A percentile compares a stretch with the other conserved stretches of the same genome.
phyloP scores from a whole-genome alignment of 2,888 invertebrate genomes.

The Meteorus cinctellus region DNA sequence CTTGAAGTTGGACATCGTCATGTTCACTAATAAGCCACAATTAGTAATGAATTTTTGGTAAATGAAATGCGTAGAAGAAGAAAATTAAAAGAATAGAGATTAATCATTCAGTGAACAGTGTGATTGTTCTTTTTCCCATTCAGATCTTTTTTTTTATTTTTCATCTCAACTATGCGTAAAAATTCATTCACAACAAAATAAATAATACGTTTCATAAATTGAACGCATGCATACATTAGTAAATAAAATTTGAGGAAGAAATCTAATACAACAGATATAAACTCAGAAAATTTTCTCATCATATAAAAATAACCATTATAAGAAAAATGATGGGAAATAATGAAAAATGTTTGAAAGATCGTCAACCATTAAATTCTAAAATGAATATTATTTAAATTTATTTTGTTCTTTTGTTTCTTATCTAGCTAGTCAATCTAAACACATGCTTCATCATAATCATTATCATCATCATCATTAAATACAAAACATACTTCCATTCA shows the following conservation, averaged over 20 bases:
- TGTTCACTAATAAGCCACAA: background rate
- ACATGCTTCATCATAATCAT: constrained; percentile 33
- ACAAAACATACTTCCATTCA: constrained; percentile 22
- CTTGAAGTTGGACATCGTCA: background rate
- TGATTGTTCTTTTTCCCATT: background rate
- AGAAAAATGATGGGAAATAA: background rate
- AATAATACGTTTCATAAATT: background rate
- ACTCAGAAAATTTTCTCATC: background rate
- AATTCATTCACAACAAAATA: constrained; percentile 10
- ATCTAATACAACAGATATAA: background rate
- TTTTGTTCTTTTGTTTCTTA: constrained; percentile 14
- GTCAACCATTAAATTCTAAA: background rate
- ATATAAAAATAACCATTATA: constrained; percentile 10
- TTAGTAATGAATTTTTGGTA: background rate
- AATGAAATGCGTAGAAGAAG: background rate
- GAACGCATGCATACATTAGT: constrained; percentile 14
- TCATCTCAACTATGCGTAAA: background rate
- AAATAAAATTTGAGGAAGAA: constrained; percentile 13
- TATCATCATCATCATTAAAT: constrained; percentile 9
- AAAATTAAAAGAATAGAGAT: background rate
- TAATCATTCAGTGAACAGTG: background rate
- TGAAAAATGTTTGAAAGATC: background rate
- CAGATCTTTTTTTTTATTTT: background rate
- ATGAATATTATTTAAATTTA: background rate
- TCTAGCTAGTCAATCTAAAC: constrained; percentile 42